Percentiles rank a stretch among this genome's conserved stretches.
These are phyloP conservation scores for Azorinus chamasolen DNA, from an alignment of 2,888 invertebrate genomes.

Conservation along the genomic window DNA sequence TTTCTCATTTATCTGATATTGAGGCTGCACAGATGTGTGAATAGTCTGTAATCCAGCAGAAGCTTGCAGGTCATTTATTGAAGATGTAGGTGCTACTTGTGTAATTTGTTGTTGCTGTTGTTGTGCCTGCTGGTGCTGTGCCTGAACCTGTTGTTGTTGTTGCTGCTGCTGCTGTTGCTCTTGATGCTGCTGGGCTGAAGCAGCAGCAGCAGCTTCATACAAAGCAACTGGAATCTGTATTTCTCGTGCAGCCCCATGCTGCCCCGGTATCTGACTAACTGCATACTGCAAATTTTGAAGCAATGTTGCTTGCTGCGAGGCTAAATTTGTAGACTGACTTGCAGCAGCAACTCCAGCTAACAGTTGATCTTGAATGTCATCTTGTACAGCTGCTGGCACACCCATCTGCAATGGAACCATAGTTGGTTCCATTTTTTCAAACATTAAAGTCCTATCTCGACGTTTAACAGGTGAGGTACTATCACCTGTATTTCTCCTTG, in stretches of 20 bases:
- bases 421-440: conserved; percentile 63
- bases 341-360: conserved; percentile 43
- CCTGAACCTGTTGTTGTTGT: conserved; percentile 51
- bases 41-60: conserved; percentile 51
- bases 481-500: conserved; percentile 49
- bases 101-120: conserved; percentile 40
- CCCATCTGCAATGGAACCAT: conserved; percentile 70
- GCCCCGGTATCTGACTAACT: conserved; percentile 49
- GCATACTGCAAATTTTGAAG: conserved; percentile 60
- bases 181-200: conserved; percentile 49
- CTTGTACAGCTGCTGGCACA: conserved; percentile 29
- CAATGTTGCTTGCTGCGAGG: conserved; percentile 32
- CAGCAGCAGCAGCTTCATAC: conserved; percentile 62
- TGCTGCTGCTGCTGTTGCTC: conserved; percentile 54
- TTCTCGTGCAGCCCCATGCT: conserved; percentile 42
- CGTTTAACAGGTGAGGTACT: conserved; percentile 44
- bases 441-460: conserved; percentile 45
- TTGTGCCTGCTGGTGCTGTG: conserved; percentile 53
- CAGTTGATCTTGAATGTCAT: conserved; percentile 55
- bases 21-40: conserved; percentile 44
- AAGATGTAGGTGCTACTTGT: conserved; percentile 27
- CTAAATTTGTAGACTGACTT: conserved; percentile 24
- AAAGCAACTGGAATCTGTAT: conserved; percentile 64
- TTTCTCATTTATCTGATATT: conserved; percentile 60
- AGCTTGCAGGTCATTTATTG: conserved; percentile 39